Evolutionary conservation across 1,140 invertebrate species (phyloP), one percentile per base, ranked within the genome.

Genomic region (Formica exsecta): DNA sequence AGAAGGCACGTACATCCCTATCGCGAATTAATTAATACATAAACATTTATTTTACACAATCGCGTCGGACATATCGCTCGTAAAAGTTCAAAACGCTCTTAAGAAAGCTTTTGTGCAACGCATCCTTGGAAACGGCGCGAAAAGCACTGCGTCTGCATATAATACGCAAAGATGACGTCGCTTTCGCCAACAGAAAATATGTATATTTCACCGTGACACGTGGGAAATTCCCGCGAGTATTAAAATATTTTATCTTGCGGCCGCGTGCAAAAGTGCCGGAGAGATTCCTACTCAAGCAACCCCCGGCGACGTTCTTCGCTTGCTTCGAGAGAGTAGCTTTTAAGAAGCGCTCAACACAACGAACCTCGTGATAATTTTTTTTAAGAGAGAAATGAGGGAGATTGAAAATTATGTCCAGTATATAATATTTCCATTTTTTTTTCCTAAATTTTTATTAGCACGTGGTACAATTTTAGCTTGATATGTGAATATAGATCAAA

Each of bases 241-340:
- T 88, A 88, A 88, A 88, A 76, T 83, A 88, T 87, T 77, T 87
- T 88, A 88, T 87, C 86, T 65, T n/a, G 32, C 54, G 22, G 13
- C 41, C 32, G 48, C 48, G 61, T 41, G 62, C 76, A 66, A 64
- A 87, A 88, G 61, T 83, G 41, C 29, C 65, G 29, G 4, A 57
- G 11, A 59, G 64, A 77, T 77, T 66, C 38, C 16, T 16, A 36
- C 32, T 61, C 13, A 57, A 76, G 59, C n/a, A 22, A 32, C 19
- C 25, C 19, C 48, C 5, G 29, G 32, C 32, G 9, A 54, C 75
- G 41, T 79, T 48, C 64, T 32, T 19, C 57, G 11, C 11, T 77
- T 48, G 38, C 25, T 48, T 48, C 29, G 19, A 32, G 48, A 19
- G 48, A 19, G 62, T 9, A 6, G 7, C 13, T 51, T 25, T 68